Base-by-base conservation (phyloP, 1,140 invertebrate species). In the Wiebesia pumilae region DNA sequence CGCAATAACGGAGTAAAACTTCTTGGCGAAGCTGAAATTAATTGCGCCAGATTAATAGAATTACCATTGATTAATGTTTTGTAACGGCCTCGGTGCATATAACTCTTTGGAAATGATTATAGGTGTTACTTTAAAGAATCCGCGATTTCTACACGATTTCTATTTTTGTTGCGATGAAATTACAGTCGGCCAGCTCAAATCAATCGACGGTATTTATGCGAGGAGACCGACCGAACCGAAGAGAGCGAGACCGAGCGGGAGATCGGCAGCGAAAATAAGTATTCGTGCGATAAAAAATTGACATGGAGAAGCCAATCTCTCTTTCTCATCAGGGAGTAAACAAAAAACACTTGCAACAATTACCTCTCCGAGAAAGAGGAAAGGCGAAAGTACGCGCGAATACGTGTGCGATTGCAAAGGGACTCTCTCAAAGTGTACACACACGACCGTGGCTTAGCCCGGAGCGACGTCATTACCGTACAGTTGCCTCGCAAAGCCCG, bases 61-160 rank as follows among this genome's bases (percentile, higher is more conserved):
- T 84, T 75, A 84, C 77, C 62, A 77, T 77, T 84, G 82, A 84
- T 84, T 84, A 77, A 84, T 43, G 82, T 77, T 75, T 84, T 75
- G 71, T 75, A 84, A 65, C 51, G 38, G 47, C 35, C 3, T 9
- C 19, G 27, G n/a, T 71, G 38, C 35, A 35, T 58, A 77, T 47
- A 58, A 16, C 54, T 65, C 79, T 30, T 81, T 81, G 33, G 19
- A 35, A 65, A 62, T 83, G 81, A 83, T 83, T 75, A 75, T 58
- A 82, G 81, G 81, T 62, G 81, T 77, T 77, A 14, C 27, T 30
- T 30, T 51, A 51, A 40, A 40, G 81, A 83, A 51, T 83, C 47
- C 81, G 14, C 81, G 81, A 83, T 73, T 83, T 83, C 67, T 83
- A 83, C 65, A 54, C 54, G 65, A 83, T 83, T 83, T 73, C 67